A percentile compares a stretch with the other conserved stretches of the same genome.
Conservation (phyloP, 2,888 invertebrate species). For the Cepaea hortensis region DNA sequence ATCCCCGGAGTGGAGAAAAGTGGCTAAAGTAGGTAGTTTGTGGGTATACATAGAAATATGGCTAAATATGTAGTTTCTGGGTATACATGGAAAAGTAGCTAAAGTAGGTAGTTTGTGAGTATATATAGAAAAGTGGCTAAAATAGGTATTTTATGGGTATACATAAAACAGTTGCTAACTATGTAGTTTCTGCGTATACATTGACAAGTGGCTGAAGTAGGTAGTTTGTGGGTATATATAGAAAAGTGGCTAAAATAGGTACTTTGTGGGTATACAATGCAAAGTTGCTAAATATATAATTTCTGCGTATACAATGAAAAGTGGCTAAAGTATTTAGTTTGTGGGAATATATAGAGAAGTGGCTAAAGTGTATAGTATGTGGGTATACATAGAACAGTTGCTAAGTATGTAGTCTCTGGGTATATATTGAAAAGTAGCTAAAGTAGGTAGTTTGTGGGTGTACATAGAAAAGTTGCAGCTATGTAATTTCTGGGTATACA, state of each 20-base stretch:
- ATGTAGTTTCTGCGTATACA: neutral
- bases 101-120: slow-evolving; percentile 63
- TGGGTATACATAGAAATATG: neutral
- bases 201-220: slow-evolving; percentile 43
- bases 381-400: too few species aligned
- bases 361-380: too few species aligned
- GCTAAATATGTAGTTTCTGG: neutral
- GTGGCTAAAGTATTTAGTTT: too few species aligned
- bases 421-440: slow-evolving; percentile 79
- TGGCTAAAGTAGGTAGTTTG: slow-evolving; percentile 78
- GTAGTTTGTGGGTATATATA: too few species aligned
- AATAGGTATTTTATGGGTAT: neutral
- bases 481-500: neutral
- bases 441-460: slow-evolving; percentile 59
- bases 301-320: too few species aligned
- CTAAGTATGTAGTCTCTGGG: too few species aligned
- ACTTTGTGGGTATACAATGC: too few species aligned
- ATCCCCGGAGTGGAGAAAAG: slow-evolving; percentile 82
- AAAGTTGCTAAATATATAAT: too few species aligned
- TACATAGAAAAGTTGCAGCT: neutral
- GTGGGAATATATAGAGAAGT: too few species aligned
- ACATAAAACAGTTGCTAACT: slow-evolving; percentile 79
- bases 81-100: slow-evolving; percentile 79
- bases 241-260: too few species aligned
- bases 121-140: neutral